Conservation (phyloP, 2,113 vertebrate species). For the Bothrops jararaca region DNA sequence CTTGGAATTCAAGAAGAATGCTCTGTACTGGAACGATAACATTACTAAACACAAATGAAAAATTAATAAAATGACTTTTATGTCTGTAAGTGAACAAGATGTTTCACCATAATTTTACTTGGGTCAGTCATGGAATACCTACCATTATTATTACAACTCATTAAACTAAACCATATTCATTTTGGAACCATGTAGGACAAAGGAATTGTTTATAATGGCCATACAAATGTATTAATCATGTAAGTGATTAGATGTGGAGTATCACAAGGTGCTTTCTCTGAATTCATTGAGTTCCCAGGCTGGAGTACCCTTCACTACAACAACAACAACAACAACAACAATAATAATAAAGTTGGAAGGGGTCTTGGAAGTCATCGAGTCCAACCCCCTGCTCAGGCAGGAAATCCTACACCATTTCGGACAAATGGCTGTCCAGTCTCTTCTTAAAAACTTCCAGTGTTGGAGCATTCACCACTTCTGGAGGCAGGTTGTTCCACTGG, state of each 20-base stretch:
- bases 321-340: no score
- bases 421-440: no score
- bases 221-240: neutral
- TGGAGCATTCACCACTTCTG: no score
- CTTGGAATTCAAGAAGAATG: neutral
- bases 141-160: neutral
- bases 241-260: neutral
- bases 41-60: neutral
- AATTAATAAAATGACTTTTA: neutral
- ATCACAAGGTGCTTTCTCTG: neutral
- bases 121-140: neutral
- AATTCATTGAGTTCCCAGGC: neutral
- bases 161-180: neutral
- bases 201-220: neutral
- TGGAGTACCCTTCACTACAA: neutral
- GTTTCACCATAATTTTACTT: neutral
- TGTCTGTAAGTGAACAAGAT: neutral
- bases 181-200: neutral
- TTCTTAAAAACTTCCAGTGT: no score
- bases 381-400: no score
- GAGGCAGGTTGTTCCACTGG: no score
- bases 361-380: no score
- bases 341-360: no score
- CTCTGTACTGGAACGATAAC: neutral
- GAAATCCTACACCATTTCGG: no score